These are phyloP conservation scores for Mobula hypostoma DNA, from an alignment of 2,113 vertebrate genomes.

Conservation along the genomic window DNA sequence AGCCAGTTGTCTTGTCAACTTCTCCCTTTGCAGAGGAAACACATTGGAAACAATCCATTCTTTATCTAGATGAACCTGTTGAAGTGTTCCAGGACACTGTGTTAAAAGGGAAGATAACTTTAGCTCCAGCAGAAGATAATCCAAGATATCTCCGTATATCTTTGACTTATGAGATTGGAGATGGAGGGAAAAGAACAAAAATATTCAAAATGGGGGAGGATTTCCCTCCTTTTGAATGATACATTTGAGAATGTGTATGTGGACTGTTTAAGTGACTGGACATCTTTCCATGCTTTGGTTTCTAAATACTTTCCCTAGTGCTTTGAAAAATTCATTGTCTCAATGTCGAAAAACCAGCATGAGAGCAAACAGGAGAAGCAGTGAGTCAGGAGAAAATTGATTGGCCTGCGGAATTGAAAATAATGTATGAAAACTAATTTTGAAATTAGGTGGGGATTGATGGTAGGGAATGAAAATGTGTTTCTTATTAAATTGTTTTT, in stretches of 20 bases:
- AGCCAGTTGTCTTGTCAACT: constrained; percentile 68
- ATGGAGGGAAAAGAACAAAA: constrained; percentile 65
- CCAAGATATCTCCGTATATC: constrained; percentile 66
- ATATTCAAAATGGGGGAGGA: constrained; percentile 73
- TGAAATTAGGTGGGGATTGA: neutral
- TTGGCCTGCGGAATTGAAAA: neutral
- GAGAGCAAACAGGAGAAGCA: neutral
- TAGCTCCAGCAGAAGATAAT: constrained; percentile 68
- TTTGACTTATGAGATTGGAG: constrained; percentile 67
- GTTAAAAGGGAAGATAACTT: constrained; percentile 62
- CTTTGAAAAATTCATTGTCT: constrained; percentile 3
- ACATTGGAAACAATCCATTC: constrained; percentile 78
- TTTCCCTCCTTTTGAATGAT: constrained; percentile 40
- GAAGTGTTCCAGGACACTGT: constrained; percentile 72
- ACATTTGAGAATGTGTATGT: neutral
- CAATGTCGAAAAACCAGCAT: neutral
- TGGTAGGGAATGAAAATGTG: neutral
- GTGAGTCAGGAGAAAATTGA: neutral
- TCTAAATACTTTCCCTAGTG: neutral
- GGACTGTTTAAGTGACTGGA: neutral
- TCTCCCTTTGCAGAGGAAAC: constrained; percentile 76
- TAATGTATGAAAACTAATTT: neutral
- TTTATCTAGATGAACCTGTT: constrained; percentile 69
- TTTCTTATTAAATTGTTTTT: neutral
- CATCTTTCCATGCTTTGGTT: neutral